A percentile compares a stretch with the other conserved stretches of the same genome.
Evolutionary conservation across 2,888 invertebrate genomes (phyloP).

Genomic region (Rhagophthalmus giganteus): DNA sequence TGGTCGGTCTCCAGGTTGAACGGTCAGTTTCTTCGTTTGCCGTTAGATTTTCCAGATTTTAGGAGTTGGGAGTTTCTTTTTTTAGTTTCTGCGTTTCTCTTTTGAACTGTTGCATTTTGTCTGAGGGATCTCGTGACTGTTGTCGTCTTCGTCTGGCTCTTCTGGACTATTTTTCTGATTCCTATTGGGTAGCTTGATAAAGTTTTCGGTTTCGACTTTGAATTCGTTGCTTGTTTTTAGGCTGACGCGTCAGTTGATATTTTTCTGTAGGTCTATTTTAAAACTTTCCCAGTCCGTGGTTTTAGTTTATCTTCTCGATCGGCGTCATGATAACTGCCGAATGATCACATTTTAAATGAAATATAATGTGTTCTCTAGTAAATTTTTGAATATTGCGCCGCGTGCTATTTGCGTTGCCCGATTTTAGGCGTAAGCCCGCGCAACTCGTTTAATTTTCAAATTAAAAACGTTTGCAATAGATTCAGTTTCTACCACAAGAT

Average conservation of each 20-base stretch:
- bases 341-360: too few species aligned
- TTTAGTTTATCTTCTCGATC: constrained; percentile 1
- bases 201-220: constrained; percentile 1
- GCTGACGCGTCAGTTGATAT: constrained; percentile 1
- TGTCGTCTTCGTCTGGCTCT: constrained; percentile 2
- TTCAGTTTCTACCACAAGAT: too few species aligned
- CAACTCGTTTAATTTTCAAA: too few species aligned
- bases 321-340: constrained; percentile 1
- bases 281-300: constrained; percentile 4
- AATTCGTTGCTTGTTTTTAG: not conserved
- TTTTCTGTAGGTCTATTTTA: constrained; percentile 1
- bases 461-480: too few species aligned
- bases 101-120: constrained; percentile 10
- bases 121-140: constrained; percentile 2
- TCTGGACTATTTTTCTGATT: constrained; percentile 1
- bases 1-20: constrained; percentile 24
- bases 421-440: too few species aligned
- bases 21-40: constrained; percentile 18
- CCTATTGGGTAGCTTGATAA: constrained; percentile 1
- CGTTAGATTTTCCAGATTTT: too few species aligned
- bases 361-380: too few species aligned
- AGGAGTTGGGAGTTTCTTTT: constrained; percentile 18
- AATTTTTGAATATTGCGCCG: too few species aligned
- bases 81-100: constrained; percentile 17
- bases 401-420: too few species aligned